Base-by-base conservation (phyloP, 2,888 invertebrate genomes). In the Horisme vitalbata region DNA sequence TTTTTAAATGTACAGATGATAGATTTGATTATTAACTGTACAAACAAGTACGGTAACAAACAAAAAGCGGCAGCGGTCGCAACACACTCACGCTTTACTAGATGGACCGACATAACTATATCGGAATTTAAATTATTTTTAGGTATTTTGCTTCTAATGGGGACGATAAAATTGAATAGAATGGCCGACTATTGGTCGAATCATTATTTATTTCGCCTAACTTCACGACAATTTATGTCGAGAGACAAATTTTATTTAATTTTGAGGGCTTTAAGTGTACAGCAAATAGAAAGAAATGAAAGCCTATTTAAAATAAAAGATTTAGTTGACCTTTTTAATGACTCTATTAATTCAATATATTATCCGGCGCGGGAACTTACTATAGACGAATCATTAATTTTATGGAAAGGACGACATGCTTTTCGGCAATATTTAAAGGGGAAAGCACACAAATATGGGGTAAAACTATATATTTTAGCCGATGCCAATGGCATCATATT, bases 371-470 rank as follows among this genome's bases (percentile, higher is more conserved):
- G 21, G 41, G 28, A 54, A 4, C 9, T 53, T 1, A 24, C 47
- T 4, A 47, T 58, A 7, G 58, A 54, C 12, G 50, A 50, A 38
- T 46, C 45, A n/a, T 18, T 54, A 8, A 36, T 54, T 7, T 41
- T 59, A 10, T 69, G 68, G 59, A 48, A 54, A 26, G 64, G 65
- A 7, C 28, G 65, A 21, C 45, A 68, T 0, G 7, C 24, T 4
- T 67, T 69, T 41, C 51, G 60, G 4, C 63, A 68, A 41, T 66
- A 63, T 48, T 34, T 59, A 13, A 54, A 55, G 32, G 45, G 48
- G n/a, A 65, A 68, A 52, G 41, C 48, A 9, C 58, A 63, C 32
- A 62, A 58, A 34, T 68, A 66, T 61, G 69, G 61, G 4, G 51
- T 65, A 3, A 67, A 66, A 54, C 43, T 68, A 10, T 69, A 65